These are phyloP conservation scores for Andrena haemorrhoa DNA, from an alignment of 2,888 invertebrate species.

Conservation along the genomic window DNA sequence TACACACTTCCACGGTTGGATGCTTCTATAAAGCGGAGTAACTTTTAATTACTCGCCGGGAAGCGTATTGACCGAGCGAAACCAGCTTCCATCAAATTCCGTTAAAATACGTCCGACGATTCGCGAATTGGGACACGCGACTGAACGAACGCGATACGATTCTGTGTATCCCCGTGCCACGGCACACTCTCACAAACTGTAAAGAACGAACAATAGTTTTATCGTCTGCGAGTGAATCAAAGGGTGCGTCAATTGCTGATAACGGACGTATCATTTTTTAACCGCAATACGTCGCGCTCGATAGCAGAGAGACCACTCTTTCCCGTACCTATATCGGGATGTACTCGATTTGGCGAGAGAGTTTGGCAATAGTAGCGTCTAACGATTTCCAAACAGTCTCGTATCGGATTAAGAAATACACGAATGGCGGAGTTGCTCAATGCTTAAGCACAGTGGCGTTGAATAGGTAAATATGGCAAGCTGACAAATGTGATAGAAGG, in stretches of 20 bases:
- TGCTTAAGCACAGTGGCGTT: no score
- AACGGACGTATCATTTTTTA: slow-evolving; percentile 49
- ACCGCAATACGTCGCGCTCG: slow-evolving; percentile 50
- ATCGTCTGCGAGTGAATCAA: slow-evolving; percentile 54
- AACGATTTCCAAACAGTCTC: background rate
- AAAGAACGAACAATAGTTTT: slow-evolving; percentile 58
- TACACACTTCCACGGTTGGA: slow-evolving; percentile 16
- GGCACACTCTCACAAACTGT: slow-evolving; percentile 38
- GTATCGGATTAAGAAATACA: background rate
- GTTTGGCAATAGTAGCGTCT: background rate
- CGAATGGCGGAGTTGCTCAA: no score
- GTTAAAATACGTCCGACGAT: slow-evolving; percentile 45
- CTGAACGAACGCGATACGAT: slow-evolving; percentile 51
- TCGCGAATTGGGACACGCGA: slow-evolving; percentile 48
- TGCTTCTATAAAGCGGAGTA: slow-evolving; percentile 34
- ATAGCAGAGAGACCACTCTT: slow-evolving; percentile 8
- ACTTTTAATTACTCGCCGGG: slow-evolving; percentile 52
- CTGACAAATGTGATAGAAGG: no score
- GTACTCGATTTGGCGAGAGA: slow-evolving; percentile 26
- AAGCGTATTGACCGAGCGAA: slow-evolving; percentile 48
- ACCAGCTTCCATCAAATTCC: slow-evolving; percentile 47
- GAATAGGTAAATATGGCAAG: no score
- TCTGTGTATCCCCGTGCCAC: slow-evolving; percentile 21
- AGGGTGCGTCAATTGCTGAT: slow-evolving; percentile 55
- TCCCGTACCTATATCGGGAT: slow-evolving; percentile 4